A percentile compares a stretch with the other conserved stretches of the same genome.
Conservation (phyloP, 2,113 vertebrate genomes). For the Atlantisia rogersi region DNA sequence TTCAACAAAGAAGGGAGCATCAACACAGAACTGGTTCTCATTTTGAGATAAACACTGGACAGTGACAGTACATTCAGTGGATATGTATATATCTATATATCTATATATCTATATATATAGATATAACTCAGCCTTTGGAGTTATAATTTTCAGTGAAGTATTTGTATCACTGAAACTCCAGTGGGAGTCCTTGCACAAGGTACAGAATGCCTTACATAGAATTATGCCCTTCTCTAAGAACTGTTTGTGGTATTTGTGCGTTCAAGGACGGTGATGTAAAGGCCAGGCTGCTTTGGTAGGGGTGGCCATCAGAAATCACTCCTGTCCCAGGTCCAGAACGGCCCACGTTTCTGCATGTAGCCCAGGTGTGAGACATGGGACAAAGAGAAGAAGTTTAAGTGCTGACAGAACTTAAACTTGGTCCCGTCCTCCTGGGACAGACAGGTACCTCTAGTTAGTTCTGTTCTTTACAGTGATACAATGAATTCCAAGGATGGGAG, state of each 20-base stretch:
- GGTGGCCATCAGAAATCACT: not conserved
- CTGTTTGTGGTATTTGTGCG: not conserved
- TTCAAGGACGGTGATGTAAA: not conserved
- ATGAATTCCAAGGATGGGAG: not conserved
- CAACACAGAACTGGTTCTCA: not conserved
- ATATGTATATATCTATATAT: too few relatives aligned
- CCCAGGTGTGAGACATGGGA: not conserved
- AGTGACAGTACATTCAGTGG: not conserved
- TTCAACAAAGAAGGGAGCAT: not conserved
- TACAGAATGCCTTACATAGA: not conserved
- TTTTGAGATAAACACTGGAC: not conserved
- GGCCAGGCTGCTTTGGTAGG: not conserved
- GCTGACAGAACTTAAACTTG: not conserved
- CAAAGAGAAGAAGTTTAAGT: not conserved
- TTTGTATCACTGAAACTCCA: not conserved
- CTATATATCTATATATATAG: too few relatives aligned
- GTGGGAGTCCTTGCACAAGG: not conserved
- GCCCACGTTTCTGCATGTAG: not conserved
- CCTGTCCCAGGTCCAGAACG: not conserved
- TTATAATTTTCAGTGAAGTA: not conserved
- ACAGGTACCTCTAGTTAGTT: not conserved
- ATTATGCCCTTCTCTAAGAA: not conserved
- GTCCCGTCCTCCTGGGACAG: not conserved
- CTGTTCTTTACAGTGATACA: not conserved
- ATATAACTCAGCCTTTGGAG: too few relatives aligned